These are phyloP conservation scores for Oostethus manadensis DNA, from an alignment of 2,113 vertebrate genomes.

Conservation along the genomic window DNA sequence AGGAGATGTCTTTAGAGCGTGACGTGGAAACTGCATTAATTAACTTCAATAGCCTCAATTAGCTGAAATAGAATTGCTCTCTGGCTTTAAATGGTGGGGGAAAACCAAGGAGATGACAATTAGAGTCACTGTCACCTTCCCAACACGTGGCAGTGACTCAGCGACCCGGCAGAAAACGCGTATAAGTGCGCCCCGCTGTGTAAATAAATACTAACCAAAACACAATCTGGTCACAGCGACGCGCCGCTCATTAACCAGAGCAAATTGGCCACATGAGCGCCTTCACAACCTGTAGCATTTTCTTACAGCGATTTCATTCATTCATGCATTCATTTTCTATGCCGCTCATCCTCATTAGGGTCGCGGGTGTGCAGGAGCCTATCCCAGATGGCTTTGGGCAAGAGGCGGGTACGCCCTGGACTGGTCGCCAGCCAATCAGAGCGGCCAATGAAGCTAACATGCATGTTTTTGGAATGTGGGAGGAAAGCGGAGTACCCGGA, in stretches of 20 bases:
- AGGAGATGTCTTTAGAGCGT: not conserved
- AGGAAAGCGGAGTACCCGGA: too few species aligned
- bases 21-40: not conserved
- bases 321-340: too few species aligned
- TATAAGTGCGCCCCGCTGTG: conserved; percentile 25
- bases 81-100: not conserved
- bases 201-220: conserved; percentile 48
- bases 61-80: not conserved
- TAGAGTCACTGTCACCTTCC: conserved; percentile 14
- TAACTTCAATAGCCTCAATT: not conserved
- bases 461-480: too few species aligned
- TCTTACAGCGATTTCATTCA: not conserved
- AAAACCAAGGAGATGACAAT: conserved; percentile 10
- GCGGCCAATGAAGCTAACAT: too few species aligned
- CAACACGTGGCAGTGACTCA: conserved; percentile 4
- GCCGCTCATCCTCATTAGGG: too few species aligned
- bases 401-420: too few species aligned
- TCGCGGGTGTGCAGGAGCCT: too few species aligned
- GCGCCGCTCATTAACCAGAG: conserved; percentile 26
- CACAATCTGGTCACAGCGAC: conserved; percentile 14
- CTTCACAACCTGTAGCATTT: conserved; percentile 19
- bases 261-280: conserved; percentile 8
- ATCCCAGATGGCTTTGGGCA: too few species aligned
- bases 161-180: conserved; percentile 46
- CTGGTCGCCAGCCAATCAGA: too few species aligned